Base-by-base conservation (phyloP, 2,888 invertebrate genomes). In the Malthinus seriepunctatus region DNA sequence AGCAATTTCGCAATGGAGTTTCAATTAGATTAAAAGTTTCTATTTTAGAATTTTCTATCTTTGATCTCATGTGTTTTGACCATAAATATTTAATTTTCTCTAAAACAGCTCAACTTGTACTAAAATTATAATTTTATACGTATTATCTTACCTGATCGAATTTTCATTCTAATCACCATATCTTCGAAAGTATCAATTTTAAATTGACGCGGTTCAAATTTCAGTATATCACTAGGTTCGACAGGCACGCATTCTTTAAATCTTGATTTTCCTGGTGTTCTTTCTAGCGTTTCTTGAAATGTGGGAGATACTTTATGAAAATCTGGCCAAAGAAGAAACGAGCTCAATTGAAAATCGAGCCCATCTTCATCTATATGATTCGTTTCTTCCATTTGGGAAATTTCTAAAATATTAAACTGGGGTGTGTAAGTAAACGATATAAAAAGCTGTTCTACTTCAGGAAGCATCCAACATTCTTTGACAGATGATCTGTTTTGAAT, bases 381-480 rank as follows among this genome's bases (percentile, higher is more conserved):
- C 37, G 67, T 52, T 42, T 69, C 67, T 31, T 61, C 63, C 37
- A 62, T 51, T 44, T 62, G 52, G 50, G 61, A 56, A 35, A 59
- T 44, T 46, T 68, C 63, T 48, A 66, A 62, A 14, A 67, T 51
- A 14, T 64, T 63, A 47, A 69, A 67, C 45, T 67, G 63, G 11
- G 67, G 65, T 14, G 71, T 67, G 53, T 65, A 63, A 44, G 71
- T 62, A 48, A 72, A 72, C 67, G 71, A 59, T 65, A 67, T 56
- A 70, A 74, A 75, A 69, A 79, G 47, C 56, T 72, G 71, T 44
- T 78, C 76, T 14, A 84, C 83, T 80, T 84, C 84, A 45, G 83
- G 82, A 64, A 83, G 72, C 82, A 84, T 84, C 85, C 85, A 85
- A 63, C 86, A 84, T 73, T 86, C 86, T 63, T 83, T 82, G n/a